Evolutionary conservation across 2,113 vertebrate species (phyloP), one percentile per base, ranked within the genome.

Genomic region (Calidris pygmaea): DNA sequence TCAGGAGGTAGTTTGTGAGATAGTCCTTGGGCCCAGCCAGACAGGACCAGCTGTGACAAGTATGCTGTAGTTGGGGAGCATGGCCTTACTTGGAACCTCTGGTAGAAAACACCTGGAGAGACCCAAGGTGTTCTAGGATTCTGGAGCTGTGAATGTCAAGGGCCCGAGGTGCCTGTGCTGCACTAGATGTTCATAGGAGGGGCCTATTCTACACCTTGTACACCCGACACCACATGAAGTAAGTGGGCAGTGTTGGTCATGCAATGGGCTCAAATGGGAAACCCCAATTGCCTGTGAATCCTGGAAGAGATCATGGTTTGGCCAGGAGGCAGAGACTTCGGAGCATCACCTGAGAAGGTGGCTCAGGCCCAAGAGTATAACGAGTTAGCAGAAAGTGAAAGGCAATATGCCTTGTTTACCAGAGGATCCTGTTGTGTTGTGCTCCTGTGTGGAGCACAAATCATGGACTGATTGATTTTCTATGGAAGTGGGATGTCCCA

Each of bases 141-240:
- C 27, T 71, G 41, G 13, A 78, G 34, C 35, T 78, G 55, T 11
- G 17, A 7, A 1, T 14, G 7, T 60, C 50, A 66, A 32, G 22
- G 19, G 29, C 52, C 39, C 1, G 2, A 88, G 39, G 20, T 67
- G 27, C 9, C n/a, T 55, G 27, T 63, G 32, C 47, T 50, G 34
- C 30, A 18, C 27, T 21, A 6, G 37, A 18, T 59, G 27, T 66
- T 62, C 12, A 4, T 0, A 72, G 60, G 14, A 85, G 27, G 10
- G 27, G 23, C 68, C 8, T 8, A 5, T 18, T 56, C 23, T 52
- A 26, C 24, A 62, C 17, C 9, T 43, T 14, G 21, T 58, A 29
- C 47, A 68, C 3, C 35, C 2, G 1, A 14, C 3, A 1, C 29
- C 65, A 4, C 8, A 0, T 47, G 34, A 30, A 66, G 17, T 80